Evolutionary conservation across 2,113 vertebrate genomes (phyloP).

Genomic region (Python bivittatus): DNA sequence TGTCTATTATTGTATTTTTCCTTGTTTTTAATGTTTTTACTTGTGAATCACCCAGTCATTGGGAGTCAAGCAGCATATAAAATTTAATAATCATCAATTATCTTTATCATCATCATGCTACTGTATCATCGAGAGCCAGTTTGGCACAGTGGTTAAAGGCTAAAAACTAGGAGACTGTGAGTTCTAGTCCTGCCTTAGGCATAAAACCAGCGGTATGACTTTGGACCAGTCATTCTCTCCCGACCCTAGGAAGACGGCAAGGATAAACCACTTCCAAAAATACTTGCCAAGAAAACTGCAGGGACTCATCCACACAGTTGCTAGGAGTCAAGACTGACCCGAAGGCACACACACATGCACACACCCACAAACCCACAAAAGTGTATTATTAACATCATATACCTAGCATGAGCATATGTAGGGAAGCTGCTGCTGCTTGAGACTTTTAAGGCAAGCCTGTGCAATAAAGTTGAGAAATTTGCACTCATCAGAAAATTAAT

Average conservation of each 20-base stretch:
- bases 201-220: not conserved
- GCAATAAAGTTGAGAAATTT: not conserved
- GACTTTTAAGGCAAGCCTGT: not conserved
- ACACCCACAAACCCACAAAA: no score
- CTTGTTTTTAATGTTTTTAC: not conserved
- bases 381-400: not conserved
- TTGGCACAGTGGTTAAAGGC: not conserved
- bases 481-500: not conserved
- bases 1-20: not conserved
- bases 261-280: not conserved
- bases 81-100: not conserved
- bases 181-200: not conserved
- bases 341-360: not conserved
- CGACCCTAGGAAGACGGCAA: not conserved
- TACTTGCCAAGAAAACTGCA: not conserved
- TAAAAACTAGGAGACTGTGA: not conserved
- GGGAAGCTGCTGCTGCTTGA: not conserved
- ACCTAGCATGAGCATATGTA: not conserved
- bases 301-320: not conserved
- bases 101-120: not conserved
- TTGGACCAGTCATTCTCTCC: not conserved
- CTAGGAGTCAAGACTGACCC: not conserved
- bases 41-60: not conserved
- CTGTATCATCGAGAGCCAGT: not conserved
- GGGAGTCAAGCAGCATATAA: not conserved